These are phyloP conservation scores for Periphyllus acericola DNA, from an alignment of 2,888 invertebrate genomes.

Conservation along the genomic window DNA sequence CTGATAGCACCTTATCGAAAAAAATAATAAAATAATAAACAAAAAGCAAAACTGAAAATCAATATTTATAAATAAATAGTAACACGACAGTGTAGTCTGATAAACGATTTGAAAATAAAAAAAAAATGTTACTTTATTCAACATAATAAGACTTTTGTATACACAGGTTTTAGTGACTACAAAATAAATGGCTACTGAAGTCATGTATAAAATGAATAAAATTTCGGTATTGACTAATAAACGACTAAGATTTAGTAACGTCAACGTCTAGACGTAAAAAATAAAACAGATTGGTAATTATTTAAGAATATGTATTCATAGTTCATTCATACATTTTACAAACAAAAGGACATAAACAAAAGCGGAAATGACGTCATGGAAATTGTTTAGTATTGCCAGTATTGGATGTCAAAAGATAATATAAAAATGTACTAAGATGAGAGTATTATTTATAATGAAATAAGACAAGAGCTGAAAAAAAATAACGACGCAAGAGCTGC, in stretches of 20 bases:
- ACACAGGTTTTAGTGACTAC: neutral
- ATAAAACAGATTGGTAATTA: too few species aligned
- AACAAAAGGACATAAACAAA: too few species aligned
- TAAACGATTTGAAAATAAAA: conserved; percentile 1
- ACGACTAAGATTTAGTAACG: too few species aligned
- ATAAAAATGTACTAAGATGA: neutral
- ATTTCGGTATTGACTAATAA: neutral
- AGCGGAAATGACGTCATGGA: too few species aligned
- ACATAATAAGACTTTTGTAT: neutral
- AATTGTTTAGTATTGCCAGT: neutral
- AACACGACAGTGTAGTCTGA: neutral
- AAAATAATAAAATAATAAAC: too few species aligned
- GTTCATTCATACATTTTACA: too few species aligned
- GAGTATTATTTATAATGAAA: neutral
- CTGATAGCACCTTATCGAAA: too few species aligned
- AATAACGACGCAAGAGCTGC: neutral
- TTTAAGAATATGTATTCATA: too few species aligned
- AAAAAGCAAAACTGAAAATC: neutral
- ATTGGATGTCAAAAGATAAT: neutral
- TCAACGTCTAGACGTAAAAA: too few species aligned
- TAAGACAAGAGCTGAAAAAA: neutral
- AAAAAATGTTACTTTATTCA: neutral
- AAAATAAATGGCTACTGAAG: neutral
- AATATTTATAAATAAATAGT: conserved; percentile 34
- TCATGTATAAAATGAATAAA: neutral